A percentile compares a stretch with the other conserved stretches of the same genome.
These are phyloP conservation scores for Tipula lateralis DNA, from an alignment of 2,888 invertebrate species.

Conservation along the genomic window DNA sequence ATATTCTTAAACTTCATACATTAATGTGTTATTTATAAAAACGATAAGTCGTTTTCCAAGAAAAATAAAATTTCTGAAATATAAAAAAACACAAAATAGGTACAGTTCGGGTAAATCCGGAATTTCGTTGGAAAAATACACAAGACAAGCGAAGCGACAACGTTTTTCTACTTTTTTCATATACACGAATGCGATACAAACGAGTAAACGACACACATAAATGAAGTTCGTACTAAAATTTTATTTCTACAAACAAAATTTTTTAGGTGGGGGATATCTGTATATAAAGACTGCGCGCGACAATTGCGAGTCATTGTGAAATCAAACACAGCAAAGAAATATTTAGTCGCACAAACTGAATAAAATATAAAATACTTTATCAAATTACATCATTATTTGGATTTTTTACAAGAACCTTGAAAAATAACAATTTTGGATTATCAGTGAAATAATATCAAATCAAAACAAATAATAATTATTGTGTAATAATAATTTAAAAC, in stretches of 20 bases:
- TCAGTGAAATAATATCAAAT: not conserved
- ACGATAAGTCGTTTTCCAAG: constrained; percentile 20
- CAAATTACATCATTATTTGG: not conserved
- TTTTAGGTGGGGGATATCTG: not conserved
- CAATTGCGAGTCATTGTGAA: constrained; percentile 26
- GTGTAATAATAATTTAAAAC: not conserved
- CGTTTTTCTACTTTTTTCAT: not conserved
- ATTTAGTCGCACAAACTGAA: not conserved
- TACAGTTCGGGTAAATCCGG: not conserved
- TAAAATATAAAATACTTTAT: not conserved
- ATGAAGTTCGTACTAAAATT: not conserved
- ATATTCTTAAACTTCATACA: not conserved
- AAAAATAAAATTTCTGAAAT: not conserved
- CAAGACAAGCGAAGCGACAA: not conserved
- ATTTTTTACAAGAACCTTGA: not conserved
- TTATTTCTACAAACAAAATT: not conserved
- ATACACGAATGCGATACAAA: not conserved
- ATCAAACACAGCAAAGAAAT: not conserved
- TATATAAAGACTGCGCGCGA: not conserved
- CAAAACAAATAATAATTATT: not conserved
- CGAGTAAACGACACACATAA: too few species aligned
- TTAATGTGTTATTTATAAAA: not conserved
- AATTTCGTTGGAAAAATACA: constrained; percentile 11
- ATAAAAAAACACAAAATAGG: not conserved
- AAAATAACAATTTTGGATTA: not conserved